Percentiles rank a stretch among this genome's conserved stretches.
phyloP scores from a whole-genome alignment of 2,888 invertebrate species.

The Microctonus aethiopoides region DNA sequence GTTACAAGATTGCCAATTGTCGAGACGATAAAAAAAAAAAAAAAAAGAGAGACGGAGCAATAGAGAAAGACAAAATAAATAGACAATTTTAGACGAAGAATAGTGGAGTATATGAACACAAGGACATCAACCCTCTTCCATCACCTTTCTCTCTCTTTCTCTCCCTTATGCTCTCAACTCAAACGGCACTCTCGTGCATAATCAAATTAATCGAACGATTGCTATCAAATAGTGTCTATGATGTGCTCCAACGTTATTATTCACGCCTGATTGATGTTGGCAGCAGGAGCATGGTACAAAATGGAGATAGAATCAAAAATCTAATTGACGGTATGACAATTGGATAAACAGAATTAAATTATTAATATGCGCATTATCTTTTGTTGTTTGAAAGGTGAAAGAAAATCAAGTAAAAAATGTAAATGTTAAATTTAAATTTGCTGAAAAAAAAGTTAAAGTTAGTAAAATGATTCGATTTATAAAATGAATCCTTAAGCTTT shows the following conservation, averaged over 20 bases:
- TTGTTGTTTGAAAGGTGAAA: too few relatives aligned
- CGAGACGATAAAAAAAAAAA: not conserved
- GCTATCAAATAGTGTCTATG: slow-evolving; percentile 15
- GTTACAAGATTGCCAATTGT: slow-evolving; percentile 20
- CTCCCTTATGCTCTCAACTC: not conserved
- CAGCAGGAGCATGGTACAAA: not conserved
- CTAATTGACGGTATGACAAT: not conserved
- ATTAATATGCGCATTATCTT: too few relatives aligned
- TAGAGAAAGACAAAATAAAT: not conserved
- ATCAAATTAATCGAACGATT: slow-evolving; percentile 39
- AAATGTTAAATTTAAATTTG: not conserved
- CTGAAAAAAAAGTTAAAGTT: too few relatives aligned
- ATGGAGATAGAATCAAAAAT: not conserved
- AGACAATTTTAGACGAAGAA: too few relatives aligned
- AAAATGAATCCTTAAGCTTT: not conserved
- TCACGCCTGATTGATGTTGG: slow-evolving; percentile 8
- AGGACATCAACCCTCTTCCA: not conserved
- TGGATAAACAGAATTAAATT: not conserved
- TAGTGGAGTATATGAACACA: not conserved
- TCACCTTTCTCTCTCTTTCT: too few relatives aligned
- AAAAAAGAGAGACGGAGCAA: not conserved
- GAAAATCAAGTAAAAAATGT: too few relatives aligned
- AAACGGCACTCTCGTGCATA: slow-evolving; percentile 25
- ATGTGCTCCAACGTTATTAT: slow-evolving; percentile 8
- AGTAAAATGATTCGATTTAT: not conserved